Evolutionary conservation across 2,797 vertebrate genomes (phyloP), one percentile per base, ranked within the genome.

Genomic region (Hipposideros larvatus): DNA sequence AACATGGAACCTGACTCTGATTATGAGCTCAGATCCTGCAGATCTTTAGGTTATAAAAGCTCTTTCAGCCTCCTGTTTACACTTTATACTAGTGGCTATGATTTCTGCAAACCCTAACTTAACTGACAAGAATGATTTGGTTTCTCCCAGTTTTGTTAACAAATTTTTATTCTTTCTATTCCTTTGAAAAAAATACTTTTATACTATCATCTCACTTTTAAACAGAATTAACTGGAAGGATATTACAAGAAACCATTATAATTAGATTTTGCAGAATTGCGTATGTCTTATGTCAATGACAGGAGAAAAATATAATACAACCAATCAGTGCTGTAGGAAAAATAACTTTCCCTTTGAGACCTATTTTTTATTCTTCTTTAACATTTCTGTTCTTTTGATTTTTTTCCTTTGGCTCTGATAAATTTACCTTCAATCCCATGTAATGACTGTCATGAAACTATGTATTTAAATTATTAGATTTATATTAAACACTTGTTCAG

Each of bases 201-300:
- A 63, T 95, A 83, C 57, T 37, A 87, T 95, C 96, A 96, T 96
- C 95, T 97, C 96, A 79, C 28, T 95, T 94, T 93, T 46, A 91
- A 84, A 96, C 53, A 96, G 61, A 92, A 85, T 87, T 79, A 97
- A 97, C 96, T 98, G 96, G 97, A 97, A 97, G 94, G 95, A 86
- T 86, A 73, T 88, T 79, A 73, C 37, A 94, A n/a, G 46, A 92
- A 94, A 79, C 31, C 68, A 66, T 90, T 15, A 51, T 70, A 92
- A 82, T 94, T 92, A 93, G 66, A 94, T 82, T 91, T 90, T 87
- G 55, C 4, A 85, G 37, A 31, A 95, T 90, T 55, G 95, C 87
- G 6, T 46, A 66, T 79, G 16, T 55, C 48, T 94, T 91, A 71
- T 71, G 11, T 82, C 77, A 93, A 22, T 57, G 43, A 71, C 34